Conservation (phyloP, 2,113 vertebrate genomes). For the Ploceus nigricollis region DNA sequence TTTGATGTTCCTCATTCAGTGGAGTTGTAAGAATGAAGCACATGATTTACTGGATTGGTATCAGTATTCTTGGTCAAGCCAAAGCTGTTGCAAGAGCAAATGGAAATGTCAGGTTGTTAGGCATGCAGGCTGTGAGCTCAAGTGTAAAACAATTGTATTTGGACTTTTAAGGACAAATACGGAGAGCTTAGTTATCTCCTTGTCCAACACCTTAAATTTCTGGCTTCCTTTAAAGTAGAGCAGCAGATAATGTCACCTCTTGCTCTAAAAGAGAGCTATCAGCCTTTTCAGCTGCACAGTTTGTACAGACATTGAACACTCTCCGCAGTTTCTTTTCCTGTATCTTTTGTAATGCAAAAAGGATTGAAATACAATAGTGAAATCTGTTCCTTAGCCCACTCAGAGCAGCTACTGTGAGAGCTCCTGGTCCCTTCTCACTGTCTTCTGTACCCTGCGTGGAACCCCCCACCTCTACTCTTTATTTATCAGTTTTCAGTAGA, state of each 20-base stretch:
- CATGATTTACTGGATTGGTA: not conserved
- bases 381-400: not conserved
- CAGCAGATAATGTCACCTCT: not conserved
- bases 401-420: not conserved
- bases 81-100: not conserved
- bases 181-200: not conserved
- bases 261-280: not conserved
- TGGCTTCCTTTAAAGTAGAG: not conserved
- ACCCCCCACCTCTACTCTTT: not conserved
- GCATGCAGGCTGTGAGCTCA: not conserved
- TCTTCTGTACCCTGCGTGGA: not conserved
- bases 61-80: not conserved
- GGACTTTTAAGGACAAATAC: not conserved
- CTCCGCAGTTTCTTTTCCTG: not conserved
- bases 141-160: not conserved
- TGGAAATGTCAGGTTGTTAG: not conserved
- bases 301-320: not conserved
- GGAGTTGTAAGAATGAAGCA: not conserved
- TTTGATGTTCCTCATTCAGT: not conserved
- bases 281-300: not conserved
- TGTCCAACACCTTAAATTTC: not conserved
- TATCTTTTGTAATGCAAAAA: conserved; percentile 18
- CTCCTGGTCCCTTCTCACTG: not conserved
- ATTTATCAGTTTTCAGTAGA: not conserved
- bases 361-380: not conserved